Evolutionary conservation across 2,113 vertebrate genomes (phyloP).

Genomic region (Bubalus kerabau): DNA sequence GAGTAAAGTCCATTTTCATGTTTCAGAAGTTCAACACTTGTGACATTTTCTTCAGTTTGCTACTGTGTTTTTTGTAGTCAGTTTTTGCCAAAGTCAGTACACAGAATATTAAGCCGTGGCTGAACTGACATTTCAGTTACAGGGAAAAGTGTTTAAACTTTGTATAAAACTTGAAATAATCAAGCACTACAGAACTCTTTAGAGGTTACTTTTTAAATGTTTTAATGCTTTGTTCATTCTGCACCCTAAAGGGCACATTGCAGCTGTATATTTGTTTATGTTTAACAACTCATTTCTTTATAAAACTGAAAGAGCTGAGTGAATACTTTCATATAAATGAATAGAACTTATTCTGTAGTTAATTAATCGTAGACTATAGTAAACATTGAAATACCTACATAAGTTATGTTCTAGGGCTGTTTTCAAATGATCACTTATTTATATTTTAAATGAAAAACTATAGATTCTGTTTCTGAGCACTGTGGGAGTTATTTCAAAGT

Average conservation of each 20-base stretch:
- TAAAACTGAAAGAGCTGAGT: conserved; percentile 8
- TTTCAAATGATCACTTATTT: not conserved
- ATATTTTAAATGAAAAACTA: not conserved
- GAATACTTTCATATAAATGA: conserved; percentile 1
- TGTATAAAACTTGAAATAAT: conserved; percentile 26
- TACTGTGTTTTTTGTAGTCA: not conserved
- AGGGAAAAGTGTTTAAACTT: not conserved
- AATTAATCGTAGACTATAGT: not conserved
- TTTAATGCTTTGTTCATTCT: conserved; percentile 10
- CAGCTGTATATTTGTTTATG: not conserved
- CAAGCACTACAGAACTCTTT: not conserved
- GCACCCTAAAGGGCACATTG: not conserved
- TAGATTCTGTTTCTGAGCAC: not conserved
- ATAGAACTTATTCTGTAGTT: not conserved
- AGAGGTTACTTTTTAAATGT: conserved; percentile 3
- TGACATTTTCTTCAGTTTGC: not conserved
- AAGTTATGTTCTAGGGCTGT: not conserved
- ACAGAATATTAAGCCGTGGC: not conserved
- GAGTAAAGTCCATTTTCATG: not conserved
- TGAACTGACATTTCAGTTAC: conserved; percentile 27
- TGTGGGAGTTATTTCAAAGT: conserved; percentile 5
- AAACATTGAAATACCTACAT: not conserved
- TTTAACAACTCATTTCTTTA: conserved; percentile 3
- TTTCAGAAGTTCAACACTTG: not conserved
- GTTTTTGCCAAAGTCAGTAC: not conserved